A percentile compares a stretch with the other conserved stretches of the same genome.
These are phyloP conservation scores for Pasiphila rectangulata DNA, from an alignment of 2,888 invertebrate species.

Conservation along the genomic window DNA sequence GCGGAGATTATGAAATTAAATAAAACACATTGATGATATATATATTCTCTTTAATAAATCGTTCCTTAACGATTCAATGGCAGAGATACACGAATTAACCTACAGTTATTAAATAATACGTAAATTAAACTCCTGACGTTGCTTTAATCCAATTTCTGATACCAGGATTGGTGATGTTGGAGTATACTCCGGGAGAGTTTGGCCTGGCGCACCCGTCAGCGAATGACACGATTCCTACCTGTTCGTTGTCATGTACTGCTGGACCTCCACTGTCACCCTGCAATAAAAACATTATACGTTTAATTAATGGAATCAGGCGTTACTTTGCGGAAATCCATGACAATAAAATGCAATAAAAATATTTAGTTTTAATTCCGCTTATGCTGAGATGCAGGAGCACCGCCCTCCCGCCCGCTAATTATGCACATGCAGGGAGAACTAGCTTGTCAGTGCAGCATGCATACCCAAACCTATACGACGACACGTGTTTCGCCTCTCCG, in stretches of 20 bases:
- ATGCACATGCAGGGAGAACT: too few species aligned
- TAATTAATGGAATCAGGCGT: too few species aligned
- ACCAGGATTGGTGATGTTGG: constrained; percentile 34
- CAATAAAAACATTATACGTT: neutral
- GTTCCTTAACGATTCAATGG: constrained; percentile 7
- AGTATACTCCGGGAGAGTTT: constrained; percentile 45
- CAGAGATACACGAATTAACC: constrained; percentile 1
- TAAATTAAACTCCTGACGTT: constrained; percentile 21
- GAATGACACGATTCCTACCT: constrained; percentile 46
- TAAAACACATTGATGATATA: neutral
- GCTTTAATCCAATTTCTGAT: constrained; percentile 25
- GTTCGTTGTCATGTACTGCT: constrained; percentile 34
- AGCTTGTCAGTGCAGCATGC: too few species aligned
- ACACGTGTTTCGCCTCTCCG: too few species aligned
- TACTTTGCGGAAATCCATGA: too few species aligned
- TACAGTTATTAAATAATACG: neutral
- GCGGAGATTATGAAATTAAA: too few species aligned
- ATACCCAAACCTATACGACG: too few species aligned
- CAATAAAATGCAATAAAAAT: too few species aligned
- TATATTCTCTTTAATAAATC: constrained; percentile 19
- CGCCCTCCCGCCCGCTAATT: too few species aligned
- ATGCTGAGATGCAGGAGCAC: too few species aligned
- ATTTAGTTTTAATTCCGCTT: too few species aligned
- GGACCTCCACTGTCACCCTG: constrained; percentile 46
- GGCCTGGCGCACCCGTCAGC: constrained; percentile 48